Percentiles rank a stretch among this genome's conserved stretches.
These are phyloP conservation scores for Pseudorhiza aurosa DNA, from an alignment of 30 jellyfish, hydroid and myxozoan genomes.

Conservation along the genomic window DNA sequence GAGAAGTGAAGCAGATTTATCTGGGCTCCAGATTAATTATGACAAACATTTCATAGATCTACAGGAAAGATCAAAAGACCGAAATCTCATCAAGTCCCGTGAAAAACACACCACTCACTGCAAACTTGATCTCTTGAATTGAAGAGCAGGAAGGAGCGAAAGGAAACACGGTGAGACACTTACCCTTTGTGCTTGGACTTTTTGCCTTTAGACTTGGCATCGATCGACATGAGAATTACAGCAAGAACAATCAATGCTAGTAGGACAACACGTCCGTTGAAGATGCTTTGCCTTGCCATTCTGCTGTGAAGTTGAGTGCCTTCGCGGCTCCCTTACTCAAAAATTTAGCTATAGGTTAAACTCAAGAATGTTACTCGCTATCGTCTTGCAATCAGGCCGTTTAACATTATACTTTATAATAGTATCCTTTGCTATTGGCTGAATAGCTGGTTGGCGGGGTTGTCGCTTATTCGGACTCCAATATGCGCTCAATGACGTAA, in stretches of 20 bases:
- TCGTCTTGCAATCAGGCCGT: neutral
- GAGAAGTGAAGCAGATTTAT: no score
- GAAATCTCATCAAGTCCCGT: no score
- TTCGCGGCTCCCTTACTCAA: neutral
- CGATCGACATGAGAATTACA: slow-evolving; percentile 19
- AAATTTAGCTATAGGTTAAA: neutral
- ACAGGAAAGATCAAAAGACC: no score
- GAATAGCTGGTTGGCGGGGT: neutral
- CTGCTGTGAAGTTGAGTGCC: neutral
- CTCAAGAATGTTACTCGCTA: neutral
- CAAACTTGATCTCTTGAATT: no score
- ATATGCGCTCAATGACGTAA: slow-evolving; percentile 46
- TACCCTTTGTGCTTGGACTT: slow-evolving; percentile 42
- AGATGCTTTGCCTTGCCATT: slow-evolving; percentile 46
- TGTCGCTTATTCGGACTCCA: neutral
- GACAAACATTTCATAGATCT: no score
- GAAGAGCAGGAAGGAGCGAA: neutral
- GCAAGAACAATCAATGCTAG: slow-evolving; percentile 18
- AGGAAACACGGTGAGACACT: neutral
- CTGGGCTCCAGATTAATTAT: no score
- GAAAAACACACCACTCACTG: no score
- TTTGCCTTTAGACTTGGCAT: slow-evolving; percentile 56
- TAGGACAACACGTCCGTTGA: slow-evolving; percentile 11
- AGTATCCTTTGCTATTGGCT: neutral
- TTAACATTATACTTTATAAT: neutral